Base-by-base conservation (phyloP, 2,797 vertebrate species). In the Lepilemur septentrionalis region DNA sequence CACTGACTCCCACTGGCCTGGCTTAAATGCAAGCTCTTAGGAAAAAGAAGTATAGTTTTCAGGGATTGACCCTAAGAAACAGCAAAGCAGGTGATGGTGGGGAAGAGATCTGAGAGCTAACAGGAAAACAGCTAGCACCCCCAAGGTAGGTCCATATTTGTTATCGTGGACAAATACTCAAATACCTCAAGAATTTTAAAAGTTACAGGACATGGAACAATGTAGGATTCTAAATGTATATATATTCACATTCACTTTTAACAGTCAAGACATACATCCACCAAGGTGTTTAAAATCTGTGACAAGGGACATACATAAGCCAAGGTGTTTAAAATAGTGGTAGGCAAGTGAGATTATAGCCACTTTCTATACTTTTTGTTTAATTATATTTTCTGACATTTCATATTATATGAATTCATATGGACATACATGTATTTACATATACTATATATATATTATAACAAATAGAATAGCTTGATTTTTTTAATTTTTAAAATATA, bases 371-470 rank as follows among this genome's bases (percentile, higher is more conserved):
- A 38, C 12, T n/a, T 79, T 69, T 75, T 72, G 41, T 80, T 79
- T 67, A 88, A 67, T 57, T 30, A 3, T 32, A 11, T 35, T 70
- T 63, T 94, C 63, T 90, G 65, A 55, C 17, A 91, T 48, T 86
- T 72, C 25, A 75, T 67, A 61, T 30, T 52, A 50, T 61, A 28
- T 82, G 30, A 43, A 65, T 67, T 35, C 75, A 46, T 38, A 8
- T 72, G 32, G 12, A 7, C 4, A 7, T 69, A 50, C 57, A 28
- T 41, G 4, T 57, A 38, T 43, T 75, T 79, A 50, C 50, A 15
- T 35, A 69, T 25, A 28, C 2, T 93, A 32, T 46, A 4, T 63
- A 25, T 23, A n/a, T 20, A 25, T 84, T 84, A 28, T 52, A 59
- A 61, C 61, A 81, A 57, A 43, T 75, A 18, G 43, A 48, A 59